phyloP scores from a whole-genome alignment of 2,113 vertebrate species.

The Glaucidium brasilianum region DNA sequence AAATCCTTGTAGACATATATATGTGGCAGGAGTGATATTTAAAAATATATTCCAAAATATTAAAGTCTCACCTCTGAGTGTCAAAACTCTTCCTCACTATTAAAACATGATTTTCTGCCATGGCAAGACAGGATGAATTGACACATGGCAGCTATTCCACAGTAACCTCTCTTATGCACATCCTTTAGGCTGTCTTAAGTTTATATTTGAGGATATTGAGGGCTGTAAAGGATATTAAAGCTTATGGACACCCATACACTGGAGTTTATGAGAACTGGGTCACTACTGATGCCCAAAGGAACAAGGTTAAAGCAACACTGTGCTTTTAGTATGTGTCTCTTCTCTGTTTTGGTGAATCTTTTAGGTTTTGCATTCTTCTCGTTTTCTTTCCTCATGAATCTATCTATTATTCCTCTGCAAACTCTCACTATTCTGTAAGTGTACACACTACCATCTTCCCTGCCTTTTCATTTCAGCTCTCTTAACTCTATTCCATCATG shows the following conservation, averaged over 20 bases:
- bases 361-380: neutral
- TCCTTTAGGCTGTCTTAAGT: neutral
- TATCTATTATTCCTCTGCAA: neutral
- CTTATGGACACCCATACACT: neutral
- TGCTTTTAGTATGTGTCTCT: neutral
- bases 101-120: neutral
- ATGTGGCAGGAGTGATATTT: neutral
- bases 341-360: neutral
- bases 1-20: neutral
- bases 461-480: neutral
- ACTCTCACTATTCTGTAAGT: neutral
- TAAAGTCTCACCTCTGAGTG: neutral
- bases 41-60: neutral
- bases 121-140: neutral
- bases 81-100: neutral
- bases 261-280: neutral
- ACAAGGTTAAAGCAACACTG: neutral
- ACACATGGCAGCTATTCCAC: neutral
- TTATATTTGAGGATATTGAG: neutral
- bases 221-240: neutral
- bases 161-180: neutral
- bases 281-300: neutral
- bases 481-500: neutral
- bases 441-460: neutral
- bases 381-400: neutral